Conservation (phyloP, 2,797 vertebrate species). For the Adelosebastes latens region DNA sequence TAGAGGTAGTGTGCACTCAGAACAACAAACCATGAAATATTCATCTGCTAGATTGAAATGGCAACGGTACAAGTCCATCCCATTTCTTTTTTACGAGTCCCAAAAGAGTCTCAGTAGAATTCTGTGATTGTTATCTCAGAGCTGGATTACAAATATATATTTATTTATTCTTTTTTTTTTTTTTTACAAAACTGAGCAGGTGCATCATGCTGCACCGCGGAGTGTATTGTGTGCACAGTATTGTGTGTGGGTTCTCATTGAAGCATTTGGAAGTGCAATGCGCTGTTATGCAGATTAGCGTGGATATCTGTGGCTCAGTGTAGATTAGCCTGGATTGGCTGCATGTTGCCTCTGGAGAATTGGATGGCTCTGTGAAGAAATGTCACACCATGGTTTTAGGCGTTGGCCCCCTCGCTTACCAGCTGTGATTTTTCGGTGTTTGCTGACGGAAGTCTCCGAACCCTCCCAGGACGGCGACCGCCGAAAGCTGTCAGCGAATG, state of each 20-base stretch:
- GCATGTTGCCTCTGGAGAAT: constrained; percentile 53
- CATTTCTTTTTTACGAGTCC: constrained; percentile 49
- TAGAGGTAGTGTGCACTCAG: constrained; percentile 32
- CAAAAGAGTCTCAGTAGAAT: constrained; percentile 36
- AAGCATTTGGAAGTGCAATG: constrained; percentile 44
- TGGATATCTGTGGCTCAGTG: constrained; percentile 60
- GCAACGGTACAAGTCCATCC: constrained; percentile 31
- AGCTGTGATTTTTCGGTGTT: constrained; percentile 60
- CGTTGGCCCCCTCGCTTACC: constrained; percentile 39
- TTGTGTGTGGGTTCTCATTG: constrained; percentile 40
- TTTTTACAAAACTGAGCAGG: constrained; percentile 20
- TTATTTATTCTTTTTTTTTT: background rate
- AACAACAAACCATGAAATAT: constrained; percentile 70
- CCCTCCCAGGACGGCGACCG: constrained; percentile 37
- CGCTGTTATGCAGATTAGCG: constrained; percentile 64
- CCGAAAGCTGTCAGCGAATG: constrained; percentile 62
- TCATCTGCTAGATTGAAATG: constrained; percentile 52
- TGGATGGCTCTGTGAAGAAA: constrained; percentile 61
- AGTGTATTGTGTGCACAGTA: constrained; percentile 3
- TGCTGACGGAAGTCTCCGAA: constrained; percentile 52
- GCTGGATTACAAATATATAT: constrained; percentile 8
- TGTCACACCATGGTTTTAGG: constrained; percentile 64
- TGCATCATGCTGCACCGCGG: constrained; percentile 12
- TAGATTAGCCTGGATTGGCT: constrained; percentile 70
- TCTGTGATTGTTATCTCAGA: constrained; percentile 19